Conservation (phyloP, 2,797 vertebrate species). For the Gephyroberyx darwinii region DNA sequence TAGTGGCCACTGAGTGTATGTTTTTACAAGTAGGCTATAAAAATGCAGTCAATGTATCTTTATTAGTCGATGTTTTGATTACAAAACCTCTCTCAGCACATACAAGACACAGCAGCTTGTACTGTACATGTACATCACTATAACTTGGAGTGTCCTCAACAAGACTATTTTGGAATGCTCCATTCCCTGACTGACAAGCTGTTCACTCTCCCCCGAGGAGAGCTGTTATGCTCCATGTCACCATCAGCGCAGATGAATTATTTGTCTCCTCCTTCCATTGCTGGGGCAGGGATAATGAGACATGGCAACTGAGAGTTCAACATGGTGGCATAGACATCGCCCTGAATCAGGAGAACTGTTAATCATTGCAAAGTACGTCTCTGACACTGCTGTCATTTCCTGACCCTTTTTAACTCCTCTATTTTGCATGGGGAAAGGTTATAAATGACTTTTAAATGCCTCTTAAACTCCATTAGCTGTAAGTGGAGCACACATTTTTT, state of each 20-base stretch:
- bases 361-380: constrained; percentile 65
- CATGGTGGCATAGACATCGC: constrained; percentile 60
- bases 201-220: constrained; percentile 45
- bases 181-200: constrained; percentile 52
- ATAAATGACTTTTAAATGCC: constrained; percentile 45
- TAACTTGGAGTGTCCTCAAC: constrained; percentile 2
- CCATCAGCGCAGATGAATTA: constrained; percentile 74
- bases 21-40: no score
- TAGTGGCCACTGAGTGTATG: no score
- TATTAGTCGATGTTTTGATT: constrained; percentile 1
- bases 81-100: background rate
- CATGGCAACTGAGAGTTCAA: constrained; percentile 72
- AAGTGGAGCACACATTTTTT: background rate
- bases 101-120: background rate
- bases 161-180: constrained; percentile 33
- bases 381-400: constrained; percentile 37
- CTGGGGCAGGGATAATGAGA: constrained; percentile 71
- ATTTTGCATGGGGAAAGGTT: constrained; percentile 2
- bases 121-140: constrained; percentile 20
- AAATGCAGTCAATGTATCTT: background rate
- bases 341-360: constrained; percentile 67
- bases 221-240: constrained; percentile 62
- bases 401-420: constrained; percentile 7
- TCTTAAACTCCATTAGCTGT: constrained; percentile 41
- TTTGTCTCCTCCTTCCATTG: constrained; percentile 76